Base-by-base conservation (phyloP, 2,113 vertebrate genomes). In the Gnathonemus longibarbis region DNA sequence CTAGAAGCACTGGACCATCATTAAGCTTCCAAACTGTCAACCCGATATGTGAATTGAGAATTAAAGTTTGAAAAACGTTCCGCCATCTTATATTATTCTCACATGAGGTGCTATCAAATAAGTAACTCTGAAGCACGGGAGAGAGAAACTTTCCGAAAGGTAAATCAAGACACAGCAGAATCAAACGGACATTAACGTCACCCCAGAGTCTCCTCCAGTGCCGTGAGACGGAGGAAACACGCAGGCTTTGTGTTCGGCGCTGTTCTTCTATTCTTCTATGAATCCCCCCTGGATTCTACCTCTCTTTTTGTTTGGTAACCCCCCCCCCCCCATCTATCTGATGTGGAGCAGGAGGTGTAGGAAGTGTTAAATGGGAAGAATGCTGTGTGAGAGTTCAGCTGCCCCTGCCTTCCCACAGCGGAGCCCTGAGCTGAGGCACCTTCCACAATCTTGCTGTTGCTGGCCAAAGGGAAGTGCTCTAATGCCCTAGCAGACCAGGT, bases 311-410 rank as follows among this genome's bases (percentile, higher is more conserved):
- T 89, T 83, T 83, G 27, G 70, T 62, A 48, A 48, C 42, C 42
- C 35, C 49, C 85, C 84, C 84, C 48, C 85, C 50, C 27, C 15
- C 84, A 92, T 91, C 90, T 89, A 89, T 0, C 17, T 91, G 93
- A 90, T 58, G 88, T 56, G 15, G 90, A 93, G 90, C 90, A 84
- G 91, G 89, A 91, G 89, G 53, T 74, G 80, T 91, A 94, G 95
- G 96, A 96, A 96, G 91, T 1, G 90, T 91, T 93, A 24, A 92
- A 94, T 92, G 91, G 93, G 94, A 95, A 94, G 91, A 94, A 93
- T 94, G 94, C 89, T 89, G 94, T 95, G 93, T 97, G 97, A 95
- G 97, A 97, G 96, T 94, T 89, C 89, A 91, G 95, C 89, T 89
- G 92, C 90, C 74, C 90, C 88, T 90, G 91, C 91, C 96, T 97